Percentiles rank a stretch among this genome's conserved stretches.
These are phyloP conservation scores for Mustela lutreola DNA, from an alignment of 2,113 vertebrate species.

Conservation along the genomic window DNA sequence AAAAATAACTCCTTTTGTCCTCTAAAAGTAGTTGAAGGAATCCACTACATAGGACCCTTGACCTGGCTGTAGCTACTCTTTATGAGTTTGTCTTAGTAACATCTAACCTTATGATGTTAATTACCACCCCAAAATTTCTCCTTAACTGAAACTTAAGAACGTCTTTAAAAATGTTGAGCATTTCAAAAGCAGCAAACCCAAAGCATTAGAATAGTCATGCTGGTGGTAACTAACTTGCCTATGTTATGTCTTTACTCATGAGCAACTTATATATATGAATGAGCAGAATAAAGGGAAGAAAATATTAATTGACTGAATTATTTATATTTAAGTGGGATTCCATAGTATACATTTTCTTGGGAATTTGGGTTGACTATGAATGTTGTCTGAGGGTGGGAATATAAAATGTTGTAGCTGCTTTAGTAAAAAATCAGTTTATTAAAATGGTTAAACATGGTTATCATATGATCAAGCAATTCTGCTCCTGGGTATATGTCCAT, in stretches of 20 bases:
- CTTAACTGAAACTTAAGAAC: constrained; percentile 3
- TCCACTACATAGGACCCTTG: not conserved
- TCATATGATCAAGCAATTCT: not conserved
- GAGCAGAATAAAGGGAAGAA: not conserved
- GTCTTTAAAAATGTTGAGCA: not conserved
- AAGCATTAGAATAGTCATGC: not conserved
- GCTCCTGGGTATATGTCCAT: not conserved
- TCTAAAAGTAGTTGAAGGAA: not conserved
- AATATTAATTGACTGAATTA: not conserved
- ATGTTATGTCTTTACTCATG: not conserved
- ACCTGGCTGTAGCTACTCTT: not conserved
- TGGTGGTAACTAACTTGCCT: not conserved
- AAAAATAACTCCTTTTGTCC: not conserved
- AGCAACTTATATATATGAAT: not conserved
- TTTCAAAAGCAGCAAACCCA: constrained; percentile 20
- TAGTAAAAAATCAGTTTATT: not conserved
- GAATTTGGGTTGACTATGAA: not conserved
- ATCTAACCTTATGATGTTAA: not conserved
- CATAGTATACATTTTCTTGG: not conserved
- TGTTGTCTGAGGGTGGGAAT: not conserved
- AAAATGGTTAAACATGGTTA: constrained; percentile 9
- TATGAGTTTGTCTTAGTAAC: not conserved
- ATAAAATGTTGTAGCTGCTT: not conserved
- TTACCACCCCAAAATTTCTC: not conserved
- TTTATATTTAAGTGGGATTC: not conserved